Evolutionary conservation across 2,888 invertebrate species (phyloP).

Genomic region (Leucania comma): DNA sequence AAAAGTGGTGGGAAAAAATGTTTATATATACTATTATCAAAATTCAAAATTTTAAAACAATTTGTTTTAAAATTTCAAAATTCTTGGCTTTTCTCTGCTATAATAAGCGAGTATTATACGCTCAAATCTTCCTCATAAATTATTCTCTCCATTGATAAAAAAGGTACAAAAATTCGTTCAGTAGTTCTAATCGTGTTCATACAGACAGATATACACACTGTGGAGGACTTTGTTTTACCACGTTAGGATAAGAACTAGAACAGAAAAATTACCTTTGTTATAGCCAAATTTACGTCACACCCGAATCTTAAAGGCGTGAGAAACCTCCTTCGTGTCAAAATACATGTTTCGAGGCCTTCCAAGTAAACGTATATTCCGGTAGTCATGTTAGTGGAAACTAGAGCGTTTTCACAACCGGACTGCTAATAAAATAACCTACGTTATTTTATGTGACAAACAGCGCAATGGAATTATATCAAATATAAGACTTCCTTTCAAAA

Average conservation of each 20-base stretch:
- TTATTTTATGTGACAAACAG: constrained; percentile 6
- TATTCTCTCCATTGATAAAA: no score
- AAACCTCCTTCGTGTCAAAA: constrained; percentile 49
- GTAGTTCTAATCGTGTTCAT: no score
- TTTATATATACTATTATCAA: no score
- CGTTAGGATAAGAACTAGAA: not conserved
- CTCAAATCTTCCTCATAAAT: no score
- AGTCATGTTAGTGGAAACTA: constrained; percentile 38
- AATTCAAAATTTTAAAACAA: no score
- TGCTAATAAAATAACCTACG: constrained; percentile 26
- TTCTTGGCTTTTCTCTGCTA: no score
- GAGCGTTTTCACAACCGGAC: constrained; percentile 49
- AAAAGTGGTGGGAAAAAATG: no score
- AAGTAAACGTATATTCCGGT: constrained; percentile 36
- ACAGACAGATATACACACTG: no score
- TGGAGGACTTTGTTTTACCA: no score
- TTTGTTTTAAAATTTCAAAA: no score
- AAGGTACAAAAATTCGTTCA: no score
- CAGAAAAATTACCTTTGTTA: constrained; percentile 45
- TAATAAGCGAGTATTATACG: no score
- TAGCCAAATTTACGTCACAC: constrained; percentile 33
- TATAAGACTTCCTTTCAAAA: constrained; percentile 20
- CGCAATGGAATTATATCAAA: constrained; percentile 5
- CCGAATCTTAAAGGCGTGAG: constrained; percentile 50
- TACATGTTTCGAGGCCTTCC: constrained; percentile 22